Evolutionary conservation across 2,888 invertebrate species (phyloP).

Genomic region (Chromoteleia sp.): DNA sequence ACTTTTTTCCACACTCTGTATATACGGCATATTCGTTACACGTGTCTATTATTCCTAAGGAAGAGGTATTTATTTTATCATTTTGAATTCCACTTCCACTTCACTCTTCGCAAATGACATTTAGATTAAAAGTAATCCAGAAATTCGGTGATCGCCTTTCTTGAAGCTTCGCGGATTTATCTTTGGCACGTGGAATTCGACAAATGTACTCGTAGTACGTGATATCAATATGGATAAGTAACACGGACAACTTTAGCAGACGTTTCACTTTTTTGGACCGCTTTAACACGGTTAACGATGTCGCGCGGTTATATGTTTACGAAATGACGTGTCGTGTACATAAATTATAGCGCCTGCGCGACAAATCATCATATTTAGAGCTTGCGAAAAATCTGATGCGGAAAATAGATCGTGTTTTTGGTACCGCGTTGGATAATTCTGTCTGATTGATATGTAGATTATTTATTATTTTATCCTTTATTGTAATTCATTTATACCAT

Average conservation of each 20-base stretch:
- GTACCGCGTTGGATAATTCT: too few relatives aligned
- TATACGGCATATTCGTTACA: too few relatives aligned
- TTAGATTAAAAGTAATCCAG: slow-evolving; percentile 61
- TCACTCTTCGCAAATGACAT: slow-evolving; percentile 51
- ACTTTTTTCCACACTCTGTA: too few relatives aligned
- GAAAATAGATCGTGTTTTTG: too few relatives aligned
- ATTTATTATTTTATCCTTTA: too few relatives aligned
- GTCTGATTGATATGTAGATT: too few relatives aligned
- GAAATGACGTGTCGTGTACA: slow-evolving; percentile 2
- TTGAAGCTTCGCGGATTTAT: slow-evolving; percentile 77
- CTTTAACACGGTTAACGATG: slow-evolving; percentile 32
- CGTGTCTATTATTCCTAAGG: too few relatives aligned
- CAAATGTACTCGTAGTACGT: slow-evolving; percentile 67
- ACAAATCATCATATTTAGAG: too few relatives aligned
- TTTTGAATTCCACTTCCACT: too few relatives aligned
- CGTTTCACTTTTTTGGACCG: slow-evolving; percentile 56
- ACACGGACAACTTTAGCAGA: slow-evolving; percentile 39
- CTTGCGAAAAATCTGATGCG: too few relatives aligned
- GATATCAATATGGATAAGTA: slow-evolving; percentile 65
- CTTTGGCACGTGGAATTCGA: slow-evolving; percentile 74
- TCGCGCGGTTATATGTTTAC: background rate
- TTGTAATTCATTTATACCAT: too few relatives aligned
- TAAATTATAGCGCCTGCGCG: slow-evolving; percentile 20
- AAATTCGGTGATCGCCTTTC: slow-evolving; percentile 45
- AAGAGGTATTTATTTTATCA: too few relatives aligned